phyloP scores from a whole-genome alignment of 2,797 vertebrate genomes.

The Carapus acus region DNA sequence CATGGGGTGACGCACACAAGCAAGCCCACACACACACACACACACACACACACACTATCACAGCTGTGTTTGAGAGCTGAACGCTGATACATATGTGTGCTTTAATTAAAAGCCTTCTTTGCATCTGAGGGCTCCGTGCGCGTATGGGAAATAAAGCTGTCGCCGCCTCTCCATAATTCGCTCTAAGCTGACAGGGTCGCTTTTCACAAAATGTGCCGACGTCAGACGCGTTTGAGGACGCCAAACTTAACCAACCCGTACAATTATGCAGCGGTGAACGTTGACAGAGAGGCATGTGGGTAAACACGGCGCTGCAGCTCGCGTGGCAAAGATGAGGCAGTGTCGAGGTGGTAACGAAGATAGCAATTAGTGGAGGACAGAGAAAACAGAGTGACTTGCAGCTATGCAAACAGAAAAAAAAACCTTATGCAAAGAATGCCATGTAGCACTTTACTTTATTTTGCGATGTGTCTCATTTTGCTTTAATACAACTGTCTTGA shows the following conservation, averaged over 20 bases:
- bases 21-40: too few species aligned
- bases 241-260: conserved; percentile 36
- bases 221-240: conserved; percentile 33
- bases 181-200: conserved; percentile 41
- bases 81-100: conserved; percentile 21
- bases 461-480: too few species aligned
- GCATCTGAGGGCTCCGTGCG: conserved; percentile 31
- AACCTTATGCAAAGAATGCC: too few species aligned
- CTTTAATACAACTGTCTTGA: too few species aligned
- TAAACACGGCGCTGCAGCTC: conserved; percentile 26
- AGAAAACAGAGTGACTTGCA: too few species aligned
- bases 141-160: conserved; percentile 53
- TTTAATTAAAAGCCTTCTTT: conserved; percentile 50
- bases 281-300: conserved; percentile 19
- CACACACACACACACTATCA: too few species aligned
- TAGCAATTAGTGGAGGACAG: conserved; percentile 5
- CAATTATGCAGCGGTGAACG: conserved; percentile 39
- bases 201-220: conserved; percentile 44
- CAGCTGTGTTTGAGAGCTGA: conserved; percentile 23
- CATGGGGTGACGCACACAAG: conserved; percentile 1
- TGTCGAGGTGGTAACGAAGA: conserved; percentile 14
- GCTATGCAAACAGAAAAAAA: too few species aligned
- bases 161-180: conserved; percentile 22
- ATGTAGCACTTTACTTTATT: too few species aligned
- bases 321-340: conserved; percentile 13